Conservation (phyloP, 2,888 invertebrate genomes). For the Drosophila limbata region DNA sequence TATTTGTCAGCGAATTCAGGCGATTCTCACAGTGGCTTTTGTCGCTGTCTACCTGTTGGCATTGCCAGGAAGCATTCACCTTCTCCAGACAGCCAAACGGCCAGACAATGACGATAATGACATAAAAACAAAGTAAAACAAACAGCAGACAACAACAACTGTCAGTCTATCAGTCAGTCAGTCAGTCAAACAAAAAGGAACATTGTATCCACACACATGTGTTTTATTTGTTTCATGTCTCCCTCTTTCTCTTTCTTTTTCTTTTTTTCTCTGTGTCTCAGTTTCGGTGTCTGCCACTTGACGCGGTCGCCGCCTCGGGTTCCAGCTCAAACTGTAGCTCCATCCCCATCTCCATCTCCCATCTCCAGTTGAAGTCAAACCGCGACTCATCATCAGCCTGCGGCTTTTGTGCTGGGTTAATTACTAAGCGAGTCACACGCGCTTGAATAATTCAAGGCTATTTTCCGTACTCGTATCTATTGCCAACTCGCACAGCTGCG, state of each 20-base stretch:
- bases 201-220: conserved; percentile 41
- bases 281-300: conserved; percentile 77
- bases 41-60: conserved; percentile 78
- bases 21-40: conserved; percentile 68
- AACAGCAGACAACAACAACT: conserved; percentile 54
- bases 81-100: conserved; percentile 48
- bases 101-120: conserved; percentile 64
- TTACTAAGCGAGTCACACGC: conserved; percentile 82
- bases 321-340: conserved; percentile 6
- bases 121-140: conserved; percentile 66
- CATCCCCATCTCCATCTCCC: conserved; percentile 10
- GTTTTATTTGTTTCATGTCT: conserved; percentile 37
- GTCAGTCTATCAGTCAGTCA: conserved; percentile 40
- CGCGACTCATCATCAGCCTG: conserved; percentile 73
- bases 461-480: conserved; percentile 52
- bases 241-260: conserved; percentile 22
- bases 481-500: conserved; percentile 64
- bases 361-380: conserved; percentile 28
- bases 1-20: conserved; percentile 49
- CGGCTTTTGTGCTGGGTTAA: conserved; percentile 78
- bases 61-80: conserved; percentile 81
- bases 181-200: conserved; percentile 61
- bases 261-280: conserved; percentile 25
- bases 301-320: conserved; percentile 60
- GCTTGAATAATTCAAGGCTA: conserved; percentile 82